Evolutionary conservation across 2,113 vertebrate genomes (phyloP).

Genomic region (Narcine bancroftii): DNA sequence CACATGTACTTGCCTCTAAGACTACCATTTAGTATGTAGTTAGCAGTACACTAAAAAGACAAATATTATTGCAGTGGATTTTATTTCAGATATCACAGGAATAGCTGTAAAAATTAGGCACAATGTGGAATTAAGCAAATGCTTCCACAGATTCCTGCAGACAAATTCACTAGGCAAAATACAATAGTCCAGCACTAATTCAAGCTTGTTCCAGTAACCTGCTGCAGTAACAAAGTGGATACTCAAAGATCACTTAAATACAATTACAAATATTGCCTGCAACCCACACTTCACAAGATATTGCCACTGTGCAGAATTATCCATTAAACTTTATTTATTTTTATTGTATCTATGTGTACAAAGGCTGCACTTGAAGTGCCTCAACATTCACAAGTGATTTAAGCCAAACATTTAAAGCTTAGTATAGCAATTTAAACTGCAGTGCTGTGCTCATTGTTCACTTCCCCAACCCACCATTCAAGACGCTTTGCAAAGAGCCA

Average conservation of each 20-base stretch:
- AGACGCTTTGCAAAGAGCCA: constrained; percentile 80
- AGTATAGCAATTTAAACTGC: not conserved
- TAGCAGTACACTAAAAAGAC: too few species aligned
- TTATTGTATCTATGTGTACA: constrained; percentile 14
- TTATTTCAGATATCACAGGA: constrained; percentile 2
- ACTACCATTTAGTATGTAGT: too few species aligned
- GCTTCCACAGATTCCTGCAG: not conserved
- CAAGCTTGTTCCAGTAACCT: not conserved
- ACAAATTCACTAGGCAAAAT: not conserved
- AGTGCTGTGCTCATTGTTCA: constrained; percentile 41
- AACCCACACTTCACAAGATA: not conserved
- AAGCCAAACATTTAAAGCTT: constrained; percentile 15
- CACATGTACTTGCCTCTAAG: too few species aligned
- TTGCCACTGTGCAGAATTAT: constrained; percentile 1
- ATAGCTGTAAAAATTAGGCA: constrained; percentile 35
- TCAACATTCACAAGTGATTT: not conserved
- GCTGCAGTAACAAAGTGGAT: not conserved
- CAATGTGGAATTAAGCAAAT: constrained; percentile 6
- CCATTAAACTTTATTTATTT: not conserved
- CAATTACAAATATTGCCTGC: not conserved
- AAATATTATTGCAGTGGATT: not conserved
- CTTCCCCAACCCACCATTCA: constrained; percentile 29
- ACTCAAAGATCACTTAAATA: not conserved
- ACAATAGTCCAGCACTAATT: not conserved
- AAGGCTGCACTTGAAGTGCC: not conserved